These are phyloP conservation scores for Urocynchramus pylzowi DNA, from an alignment of 2,113 vertebrate species.

Conservation along the genomic window DNA sequence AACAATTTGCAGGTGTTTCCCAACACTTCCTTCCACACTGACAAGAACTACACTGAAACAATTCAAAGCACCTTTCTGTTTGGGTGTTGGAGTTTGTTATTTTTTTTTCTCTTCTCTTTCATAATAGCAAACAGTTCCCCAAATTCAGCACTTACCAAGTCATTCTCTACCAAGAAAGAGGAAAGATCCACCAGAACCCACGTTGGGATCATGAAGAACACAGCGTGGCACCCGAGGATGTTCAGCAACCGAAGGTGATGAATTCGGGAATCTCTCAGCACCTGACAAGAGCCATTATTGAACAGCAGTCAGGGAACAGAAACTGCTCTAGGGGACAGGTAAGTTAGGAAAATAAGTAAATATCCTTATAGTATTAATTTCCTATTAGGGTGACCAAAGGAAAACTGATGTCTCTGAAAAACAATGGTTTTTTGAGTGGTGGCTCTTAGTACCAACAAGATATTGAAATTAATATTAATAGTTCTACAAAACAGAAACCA, in stretches of 20 bases:
- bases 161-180: conserved; percentile 88
- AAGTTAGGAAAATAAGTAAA: background rate
- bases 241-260: conserved; percentile 93
- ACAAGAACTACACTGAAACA: background rate
- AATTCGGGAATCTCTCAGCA: conserved; percentile 88
- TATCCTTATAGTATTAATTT: fast-evolving
- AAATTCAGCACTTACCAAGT: conserved; percentile 80
- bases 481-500: background rate
- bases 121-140: fast-evolving
- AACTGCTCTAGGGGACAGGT: background rate
- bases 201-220: conserved; percentile 96
- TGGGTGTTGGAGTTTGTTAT: too few relatives aligned
- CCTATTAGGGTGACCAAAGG: too few relatives aligned
- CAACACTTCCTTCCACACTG: background rate
- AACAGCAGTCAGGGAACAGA: background rate
- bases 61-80: fast-evolving
- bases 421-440: fast-evolving
- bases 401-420: background rate
- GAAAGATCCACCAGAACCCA: conserved; percentile 96
- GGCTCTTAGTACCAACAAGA: background rate
- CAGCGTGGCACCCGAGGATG: conserved; percentile 90
- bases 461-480: background rate
- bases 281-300: conserved; percentile 66
- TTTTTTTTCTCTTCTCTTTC: background rate
- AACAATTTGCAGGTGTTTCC: background rate